Base-by-base conservation (phyloP, 1,140 invertebrate genomes). In the Sitodiplosis mosellana region DNA sequence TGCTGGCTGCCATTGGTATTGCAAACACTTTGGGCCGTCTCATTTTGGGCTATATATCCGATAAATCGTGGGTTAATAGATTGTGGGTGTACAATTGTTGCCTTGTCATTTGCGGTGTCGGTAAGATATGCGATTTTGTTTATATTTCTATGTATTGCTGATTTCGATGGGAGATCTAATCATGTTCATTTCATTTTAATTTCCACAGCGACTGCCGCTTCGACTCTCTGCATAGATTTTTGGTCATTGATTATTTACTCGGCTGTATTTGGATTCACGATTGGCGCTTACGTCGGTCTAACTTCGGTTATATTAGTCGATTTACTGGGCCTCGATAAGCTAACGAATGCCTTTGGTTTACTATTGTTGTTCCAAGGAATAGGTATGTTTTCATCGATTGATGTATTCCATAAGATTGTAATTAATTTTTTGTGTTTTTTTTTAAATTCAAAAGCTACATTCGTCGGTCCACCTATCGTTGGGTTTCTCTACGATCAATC, bases 341-440 rank as follows among this genome's bases (percentile, higher is more conserved):
- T 95, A 33, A 92, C 90, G 0, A 93, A 93, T 63, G 87, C 88
- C 1, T 94, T 94, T 64, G 90, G 90, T n/a, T 67, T 94, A 7
- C 67, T 94, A 6, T 67, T 91, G 48, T 72, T 94, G 10, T 93
- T 92, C 67, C 88, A 94, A 73, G 90, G 90, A 18, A 75, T 93
- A 37, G 89, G 89, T 12, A 87, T 87, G 12, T n/a, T n/a, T n/a
- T n/a, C n/a, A n/a, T n/a, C 71, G 92, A 5, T 71, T n/a, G n/a
- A n/a, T n/a, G n/a, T n/a, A n/a, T n/a, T n/a, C n/a, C n/a, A n/a
- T n/a, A n/a, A n/a, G n/a, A n/a, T n/a, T n/a, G n/a, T n/a, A n/a
- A n/a, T n/a, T n/a, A n/a, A n/a, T 1, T 15, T 17, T 33, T 8
- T 21, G n/a, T 18, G 12, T 14, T 36, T 21, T 43, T 4, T 33